These are phyloP conservation scores for Belonocnema kinseyi DNA, from an alignment of 1,140 invertebrate species.

Conservation along the genomic window DNA sequence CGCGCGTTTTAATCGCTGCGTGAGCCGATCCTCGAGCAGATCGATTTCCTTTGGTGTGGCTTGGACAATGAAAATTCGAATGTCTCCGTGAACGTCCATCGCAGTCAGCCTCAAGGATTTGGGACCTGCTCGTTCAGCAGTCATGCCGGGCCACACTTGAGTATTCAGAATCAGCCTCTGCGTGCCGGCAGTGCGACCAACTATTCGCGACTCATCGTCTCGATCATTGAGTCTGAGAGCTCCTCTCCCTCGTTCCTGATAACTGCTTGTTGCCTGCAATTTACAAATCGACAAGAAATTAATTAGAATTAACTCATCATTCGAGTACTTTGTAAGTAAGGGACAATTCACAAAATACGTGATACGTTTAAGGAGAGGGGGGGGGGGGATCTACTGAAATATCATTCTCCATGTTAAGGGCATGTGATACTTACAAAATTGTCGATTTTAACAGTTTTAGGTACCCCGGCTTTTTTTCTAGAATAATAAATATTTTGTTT, in stretches of 20 bases:
- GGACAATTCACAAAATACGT: too few species aligned
- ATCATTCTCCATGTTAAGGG: too few species aligned
- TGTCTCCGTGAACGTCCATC: slow-evolving; percentile 87
- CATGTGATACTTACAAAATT: too few species aligned
- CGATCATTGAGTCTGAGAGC: slow-evolving; percentile 91
- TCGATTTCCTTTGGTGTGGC: slow-evolving; percentile 87
- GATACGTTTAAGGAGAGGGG: too few species aligned
- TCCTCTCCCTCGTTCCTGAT: slow-evolving; percentile 94
- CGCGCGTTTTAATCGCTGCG: slow-evolving; percentile 79
- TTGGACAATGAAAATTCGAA: slow-evolving; percentile 90
- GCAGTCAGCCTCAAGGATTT: slow-evolving; percentile 94
- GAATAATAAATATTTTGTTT: too few species aligned
- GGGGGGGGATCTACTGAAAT: too few species aligned
- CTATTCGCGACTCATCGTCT: slow-evolving; percentile 83
- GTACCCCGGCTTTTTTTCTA: too few species aligned
- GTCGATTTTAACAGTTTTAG: too few species aligned
- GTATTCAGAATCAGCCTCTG: slow-evolving; percentile 94
- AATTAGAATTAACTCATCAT: neutral
- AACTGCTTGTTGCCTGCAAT: slow-evolving; percentile 79
- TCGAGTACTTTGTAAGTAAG: too few species aligned
- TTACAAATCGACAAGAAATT: slow-evolving; percentile 7
- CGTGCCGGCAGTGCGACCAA: slow-evolving; percentile 91
- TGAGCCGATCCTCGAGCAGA: slow-evolving; percentile 83
- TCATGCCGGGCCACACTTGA: slow-evolving; percentile 96
- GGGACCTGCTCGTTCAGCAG: slow-evolving; percentile 87